A percentile compares a stretch with the other conserved stretches of the same genome.
These are phyloP conservation scores for Geopemphigus sp. DNA, from an alignment of 1,140 invertebrate species.

Conservation along the genomic window DNA sequence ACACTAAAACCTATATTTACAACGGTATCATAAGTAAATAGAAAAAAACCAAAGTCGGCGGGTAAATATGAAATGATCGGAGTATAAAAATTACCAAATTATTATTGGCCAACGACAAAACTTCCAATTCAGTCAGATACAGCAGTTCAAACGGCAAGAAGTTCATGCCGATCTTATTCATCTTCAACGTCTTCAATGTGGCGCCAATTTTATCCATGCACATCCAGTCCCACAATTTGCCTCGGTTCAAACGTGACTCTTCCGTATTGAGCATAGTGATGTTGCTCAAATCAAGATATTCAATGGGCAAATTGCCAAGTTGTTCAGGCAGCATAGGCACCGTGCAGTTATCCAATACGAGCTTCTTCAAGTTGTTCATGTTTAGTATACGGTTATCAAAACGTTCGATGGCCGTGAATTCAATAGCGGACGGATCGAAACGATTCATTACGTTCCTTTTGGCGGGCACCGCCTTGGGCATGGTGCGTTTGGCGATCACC, in stretches of 20 bases:
- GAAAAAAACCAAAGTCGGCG: background rate
- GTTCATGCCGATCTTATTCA: background rate
- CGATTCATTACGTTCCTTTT: background rate
- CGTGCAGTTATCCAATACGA: background rate
- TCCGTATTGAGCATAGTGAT: background rate
- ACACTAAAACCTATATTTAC: too few species aligned
- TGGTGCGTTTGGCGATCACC: background rate
- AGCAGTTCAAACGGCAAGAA: background rate
- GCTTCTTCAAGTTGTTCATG: background rate
- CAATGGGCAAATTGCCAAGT: background rate
- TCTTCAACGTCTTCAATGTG: background rate
- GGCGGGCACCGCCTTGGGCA: background rate
- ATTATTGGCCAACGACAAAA: background rate
- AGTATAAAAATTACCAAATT: background rate
- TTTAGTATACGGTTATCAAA: background rate
- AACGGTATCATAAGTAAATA: background rate
- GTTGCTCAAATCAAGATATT: background rate
- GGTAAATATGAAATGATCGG: background rate
- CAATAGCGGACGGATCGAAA: background rate
- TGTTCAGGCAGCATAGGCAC: background rate
- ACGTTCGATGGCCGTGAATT: background rate
- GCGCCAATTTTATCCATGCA: background rate
- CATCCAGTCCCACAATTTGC: background rate
- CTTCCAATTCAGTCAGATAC: background rate
- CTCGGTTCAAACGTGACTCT: background rate